phyloP scores from a whole-genome alignment of 2,888 invertebrate genomes.

The Tipula vernalis region DNA sequence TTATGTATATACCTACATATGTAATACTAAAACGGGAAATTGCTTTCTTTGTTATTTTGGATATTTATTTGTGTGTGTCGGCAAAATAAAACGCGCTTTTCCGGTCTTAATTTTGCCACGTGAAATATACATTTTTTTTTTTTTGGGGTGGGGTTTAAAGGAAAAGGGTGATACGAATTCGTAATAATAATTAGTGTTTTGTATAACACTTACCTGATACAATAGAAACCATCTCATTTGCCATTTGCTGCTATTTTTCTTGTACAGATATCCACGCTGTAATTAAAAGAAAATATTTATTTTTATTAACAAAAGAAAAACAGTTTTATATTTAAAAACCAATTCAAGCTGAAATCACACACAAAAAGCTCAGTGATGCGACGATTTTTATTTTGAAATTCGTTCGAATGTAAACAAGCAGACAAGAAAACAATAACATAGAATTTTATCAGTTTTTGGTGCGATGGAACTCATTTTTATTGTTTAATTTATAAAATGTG shows the following conservation, averaged over 20 bases:
- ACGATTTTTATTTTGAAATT: neutral
- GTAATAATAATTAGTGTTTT: neutral
- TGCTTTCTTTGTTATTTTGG: neutral
- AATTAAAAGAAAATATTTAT: constrained; percentile 19
- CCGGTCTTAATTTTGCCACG: neutral
- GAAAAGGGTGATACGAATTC: neutral
- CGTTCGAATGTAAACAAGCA: neutral
- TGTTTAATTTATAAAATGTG: neutral
- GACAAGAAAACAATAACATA: neutral
- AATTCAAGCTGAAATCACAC: neutral
- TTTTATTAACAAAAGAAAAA: neutral
- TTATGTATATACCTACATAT: neutral
- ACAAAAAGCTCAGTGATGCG: neutral
- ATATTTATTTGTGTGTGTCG: neutral
- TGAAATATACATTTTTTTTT: neutral
- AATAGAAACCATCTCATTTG: constrained; percentile 70
- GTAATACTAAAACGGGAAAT: neutral
- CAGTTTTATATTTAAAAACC: neutral
- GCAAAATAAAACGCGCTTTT: neutral
- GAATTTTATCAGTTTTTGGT: neutral
- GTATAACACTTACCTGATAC: constrained; percentile 52
- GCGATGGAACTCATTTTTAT: neutral
- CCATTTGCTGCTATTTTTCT: constrained; percentile 80
- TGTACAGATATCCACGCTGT: constrained; percentile 70
- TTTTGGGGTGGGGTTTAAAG: neutral